These are phyloP conservation scores for Gallirallus australis DNA, from an alignment of 2,797 vertebrate genomes.

Conservation along the genomic window DNA sequence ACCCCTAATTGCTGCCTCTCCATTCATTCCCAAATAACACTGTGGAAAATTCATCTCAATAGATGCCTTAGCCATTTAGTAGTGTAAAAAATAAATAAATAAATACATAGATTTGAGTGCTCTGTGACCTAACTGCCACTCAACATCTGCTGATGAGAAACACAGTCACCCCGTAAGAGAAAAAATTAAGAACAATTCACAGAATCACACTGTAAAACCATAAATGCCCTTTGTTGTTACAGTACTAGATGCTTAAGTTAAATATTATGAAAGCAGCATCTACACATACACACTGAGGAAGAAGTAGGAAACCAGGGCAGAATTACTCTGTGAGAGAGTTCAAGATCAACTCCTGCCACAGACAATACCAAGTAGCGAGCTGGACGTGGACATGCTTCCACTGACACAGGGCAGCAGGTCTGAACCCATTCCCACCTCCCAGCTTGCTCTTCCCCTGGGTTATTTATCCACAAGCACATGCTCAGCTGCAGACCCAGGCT, in stretches of 20 bases:
- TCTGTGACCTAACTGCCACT: neutral
- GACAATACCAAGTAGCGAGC: neutral
- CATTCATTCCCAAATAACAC: neutral
- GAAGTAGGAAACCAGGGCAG: neutral
- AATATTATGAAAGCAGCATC: neutral
- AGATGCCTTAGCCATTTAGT: neutral
- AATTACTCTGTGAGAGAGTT: neutral
- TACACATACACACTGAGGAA: neutral
- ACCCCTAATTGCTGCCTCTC: neutral
- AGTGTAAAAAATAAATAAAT: neutral
- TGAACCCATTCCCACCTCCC: conserved; percentile 36
- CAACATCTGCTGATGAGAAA: neutral
- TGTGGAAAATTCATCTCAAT: neutral
- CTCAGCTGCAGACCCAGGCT: neutral
- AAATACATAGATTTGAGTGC: neutral
- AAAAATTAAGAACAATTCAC: neutral
- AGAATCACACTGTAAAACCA: neutral
- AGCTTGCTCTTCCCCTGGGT: neutral
- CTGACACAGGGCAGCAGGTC: neutral
- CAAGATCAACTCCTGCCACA: neutral
- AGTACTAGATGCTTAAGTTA: neutral
- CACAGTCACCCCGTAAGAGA: neutral
- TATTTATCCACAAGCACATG: neutral
- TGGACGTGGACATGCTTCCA: neutral
- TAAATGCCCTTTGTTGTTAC: neutral